Base-by-base conservation (phyloP, 1,140 invertebrate species). In the Sminthurinus signatus region DNA sequence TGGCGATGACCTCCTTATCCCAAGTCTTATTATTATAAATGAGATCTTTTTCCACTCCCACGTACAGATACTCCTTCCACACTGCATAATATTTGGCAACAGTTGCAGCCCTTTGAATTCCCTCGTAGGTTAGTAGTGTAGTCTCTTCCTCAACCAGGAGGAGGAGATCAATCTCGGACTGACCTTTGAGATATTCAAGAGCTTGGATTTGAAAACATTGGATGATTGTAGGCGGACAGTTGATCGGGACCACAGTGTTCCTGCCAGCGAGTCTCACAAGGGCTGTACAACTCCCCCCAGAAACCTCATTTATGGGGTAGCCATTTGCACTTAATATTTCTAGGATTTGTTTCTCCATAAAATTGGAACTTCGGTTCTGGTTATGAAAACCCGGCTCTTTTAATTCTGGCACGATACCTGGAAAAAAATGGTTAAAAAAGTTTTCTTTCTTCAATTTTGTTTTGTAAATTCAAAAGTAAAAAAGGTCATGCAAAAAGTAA, bases 21-120 rank as follows among this genome's bases (percentile, higher is more conserved):
- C 43, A 63, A 29, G 31, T 44, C 8, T 39, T 43, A 21, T 57
- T 48, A 19, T 48, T 48, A 14, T 39, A 62, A 2, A 48, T 25
- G 1, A 70, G 21, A 12, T 60, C 65, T 12, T 28, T 25, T n/a
- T 69, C 67, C 17, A 56, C 48, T 27, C 69, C 70, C 23, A 48
- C 43, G 23, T 50, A 60, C 32, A 69, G n/a, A n/a, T 55, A 42
- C 39, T 71, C 68, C 23, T 71, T 71, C 70, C 70, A 69, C 2
- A 67, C 21, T 27, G 59, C 15, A 27, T 48, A 57, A 36, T 63
- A 67, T 2, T 61, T 14, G 15, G 55, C 62, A 15, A 63, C 32
- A 14, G 14, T n/a, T 2, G 60, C 36, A 19, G 65, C 23, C 21
- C 64, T 44, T 23, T 56, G 31, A 19, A 71, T 55, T n/a, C 67